phyloP scores from a whole-genome alignment of 2,888 invertebrate genomes.

The Phengaris arion region DNA sequence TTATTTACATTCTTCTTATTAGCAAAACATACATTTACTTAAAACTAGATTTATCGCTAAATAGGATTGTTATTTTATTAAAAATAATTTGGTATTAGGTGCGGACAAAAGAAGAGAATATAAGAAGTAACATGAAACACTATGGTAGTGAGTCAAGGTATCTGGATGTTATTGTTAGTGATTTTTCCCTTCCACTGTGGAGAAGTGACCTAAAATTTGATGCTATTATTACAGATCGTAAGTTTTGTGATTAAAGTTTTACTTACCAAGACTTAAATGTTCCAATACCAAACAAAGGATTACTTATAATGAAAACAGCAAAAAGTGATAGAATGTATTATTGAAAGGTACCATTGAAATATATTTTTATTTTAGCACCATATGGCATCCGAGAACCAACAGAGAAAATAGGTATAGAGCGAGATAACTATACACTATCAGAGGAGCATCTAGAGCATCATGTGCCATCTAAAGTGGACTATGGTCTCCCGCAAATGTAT shows the following conservation, averaged over 20 bases:
- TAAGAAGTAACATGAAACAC: slow-evolving; percentile 92
- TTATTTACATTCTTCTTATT: too few relatives aligned
- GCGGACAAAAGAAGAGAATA: slow-evolving; percentile 90
- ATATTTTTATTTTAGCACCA: slow-evolving; percentile 83
- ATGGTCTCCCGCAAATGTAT: slow-evolving; percentile 90
- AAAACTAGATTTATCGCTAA: background rate
- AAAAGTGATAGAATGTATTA: too few relatives aligned
- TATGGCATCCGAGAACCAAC: slow-evolving; percentile 98
- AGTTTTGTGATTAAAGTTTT: slow-evolving; percentile 58
- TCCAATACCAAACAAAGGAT: too few relatives aligned
- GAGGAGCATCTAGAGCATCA: slow-evolving; percentile 84
- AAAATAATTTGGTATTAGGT: slow-evolving; percentile 57
- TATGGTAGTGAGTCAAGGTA: slow-evolving; percentile 88
- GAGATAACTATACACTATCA: slow-evolving; percentile 80
- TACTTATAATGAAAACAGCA: too few relatives aligned
- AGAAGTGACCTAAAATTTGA: slow-evolving; percentile 85
- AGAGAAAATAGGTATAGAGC: slow-evolving; percentile 88
- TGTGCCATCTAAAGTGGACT: slow-evolving; percentile 91
- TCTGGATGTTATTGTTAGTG: slow-evolving; percentile 93
- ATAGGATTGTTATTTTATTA: background rate
- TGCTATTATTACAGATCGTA: slow-evolving; percentile 97
- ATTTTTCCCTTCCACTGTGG: slow-evolving; percentile 93
- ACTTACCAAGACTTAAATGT: background rate
- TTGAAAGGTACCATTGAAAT: background rate
- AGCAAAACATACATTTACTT: background rate